Conservation (phyloP, 1,140 invertebrate genomes). For the Amyelois transitella region DNA sequence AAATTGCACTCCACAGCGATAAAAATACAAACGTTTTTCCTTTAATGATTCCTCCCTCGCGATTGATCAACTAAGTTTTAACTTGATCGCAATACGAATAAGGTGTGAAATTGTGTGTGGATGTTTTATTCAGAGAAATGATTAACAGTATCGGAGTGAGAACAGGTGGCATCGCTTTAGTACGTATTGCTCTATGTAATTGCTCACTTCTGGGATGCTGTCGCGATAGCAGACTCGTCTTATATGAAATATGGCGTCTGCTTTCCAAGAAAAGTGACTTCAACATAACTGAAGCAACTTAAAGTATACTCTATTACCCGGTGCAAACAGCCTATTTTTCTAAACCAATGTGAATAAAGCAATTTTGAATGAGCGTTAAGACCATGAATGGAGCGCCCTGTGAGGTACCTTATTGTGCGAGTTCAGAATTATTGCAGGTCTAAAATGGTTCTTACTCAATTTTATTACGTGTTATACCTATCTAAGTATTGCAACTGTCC, state of each 20-base stretch:
- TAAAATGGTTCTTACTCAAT: background rate
- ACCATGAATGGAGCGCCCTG: slow-evolving; percentile 22
- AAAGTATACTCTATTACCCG: background rate
- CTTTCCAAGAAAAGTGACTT: background rate
- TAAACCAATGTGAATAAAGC: background rate
- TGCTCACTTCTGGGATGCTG: slow-evolving; percentile 48
- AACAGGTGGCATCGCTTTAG: slow-evolving; percentile 63
- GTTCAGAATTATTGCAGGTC: background rate
- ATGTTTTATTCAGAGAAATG: slow-evolving; percentile 26
- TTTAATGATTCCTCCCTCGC: background rate
- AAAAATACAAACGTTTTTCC: slow-evolving; percentile 4
- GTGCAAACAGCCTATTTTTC: background rate
- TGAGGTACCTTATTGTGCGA: slow-evolving; percentile 14
- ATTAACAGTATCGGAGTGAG: slow-evolving; percentile 52
- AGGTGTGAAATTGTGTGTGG: background rate
- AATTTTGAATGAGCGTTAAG: slow-evolving; percentile 1
- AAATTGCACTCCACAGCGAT: slow-evolving; percentile 5
- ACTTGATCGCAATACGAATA: background rate
- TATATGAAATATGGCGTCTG: slow-evolving; percentile 22
- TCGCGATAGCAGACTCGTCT: slow-evolving; percentile 39
- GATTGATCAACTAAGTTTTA: background rate
- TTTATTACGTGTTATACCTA: too few relatives aligned
- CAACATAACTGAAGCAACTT: background rate
- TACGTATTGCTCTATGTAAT: slow-evolving; percentile 58
- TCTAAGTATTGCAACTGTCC: too few relatives aligned